Conservation (phyloP, 2,113 vertebrate species). For the Calyptommatus sinebrachiatus region DNA sequence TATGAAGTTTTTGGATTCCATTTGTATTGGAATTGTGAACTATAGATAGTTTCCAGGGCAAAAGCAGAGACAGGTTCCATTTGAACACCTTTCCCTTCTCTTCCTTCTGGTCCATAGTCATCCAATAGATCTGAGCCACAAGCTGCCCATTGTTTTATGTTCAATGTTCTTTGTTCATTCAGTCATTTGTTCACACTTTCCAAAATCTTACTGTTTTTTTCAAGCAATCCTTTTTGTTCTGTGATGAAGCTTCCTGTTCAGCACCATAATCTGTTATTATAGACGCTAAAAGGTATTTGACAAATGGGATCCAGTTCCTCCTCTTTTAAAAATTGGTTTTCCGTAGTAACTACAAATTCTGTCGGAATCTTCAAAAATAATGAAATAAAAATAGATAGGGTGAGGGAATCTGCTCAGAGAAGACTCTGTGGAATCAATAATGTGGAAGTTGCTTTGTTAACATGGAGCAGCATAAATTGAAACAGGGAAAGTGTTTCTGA, state of each 20-base stretch:
- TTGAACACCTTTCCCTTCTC: too few species aligned
- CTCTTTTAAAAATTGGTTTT: neutral
- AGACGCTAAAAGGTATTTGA: neutral
- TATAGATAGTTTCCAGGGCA: too few species aligned
- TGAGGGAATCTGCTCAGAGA: neutral
- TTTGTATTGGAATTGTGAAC: too few species aligned
- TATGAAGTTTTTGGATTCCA: too few species aligned
- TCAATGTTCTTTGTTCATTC: neutral
- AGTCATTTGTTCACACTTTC: neutral
- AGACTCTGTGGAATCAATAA: slow-evolving; percentile 12
- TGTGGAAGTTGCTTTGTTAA: slow-evolving; percentile 3
- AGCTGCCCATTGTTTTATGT: neutral
- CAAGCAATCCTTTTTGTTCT: neutral
- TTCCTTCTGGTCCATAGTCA: neutral
- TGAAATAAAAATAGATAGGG: slow-evolving; percentile 8
- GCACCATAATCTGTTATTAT: neutral
- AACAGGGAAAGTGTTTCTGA: neutral
- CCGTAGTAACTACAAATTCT: neutral
- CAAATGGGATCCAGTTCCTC: neutral
- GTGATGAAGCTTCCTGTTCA: neutral
- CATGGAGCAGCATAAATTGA: neutral
- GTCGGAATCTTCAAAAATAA: neutral
- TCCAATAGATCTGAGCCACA: neutral
- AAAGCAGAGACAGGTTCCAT: too few species aligned
- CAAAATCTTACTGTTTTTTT: neutral